phyloP scores from a whole-genome alignment of 2,888 invertebrate genomes.

The Volucella bombylans region DNA sequence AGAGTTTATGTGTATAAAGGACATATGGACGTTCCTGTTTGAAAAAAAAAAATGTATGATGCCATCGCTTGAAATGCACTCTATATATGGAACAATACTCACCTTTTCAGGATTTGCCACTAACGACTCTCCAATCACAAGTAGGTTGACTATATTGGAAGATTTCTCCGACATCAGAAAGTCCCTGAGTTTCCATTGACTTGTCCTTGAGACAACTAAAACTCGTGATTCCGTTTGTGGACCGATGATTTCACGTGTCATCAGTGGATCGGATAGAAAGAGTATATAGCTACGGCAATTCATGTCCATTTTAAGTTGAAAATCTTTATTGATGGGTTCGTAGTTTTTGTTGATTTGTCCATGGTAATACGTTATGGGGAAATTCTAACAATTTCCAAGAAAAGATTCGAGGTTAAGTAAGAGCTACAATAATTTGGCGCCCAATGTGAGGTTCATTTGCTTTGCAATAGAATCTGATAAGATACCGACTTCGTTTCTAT shows the following conservation, averaged over 20 bases:
- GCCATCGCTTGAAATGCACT: not conserved
- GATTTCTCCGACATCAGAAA: conserved; percentile 86
- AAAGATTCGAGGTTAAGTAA: not conserved
- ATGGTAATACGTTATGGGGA: conserved; percentile 85
- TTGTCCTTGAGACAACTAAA: conserved; percentile 87
- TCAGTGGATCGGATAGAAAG: conserved; percentile 86
- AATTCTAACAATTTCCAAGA: conserved; percentile 74
- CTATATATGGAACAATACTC: conserved; percentile 63
- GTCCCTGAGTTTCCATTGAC: conserved; percentile 89
- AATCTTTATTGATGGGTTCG: conserved; percentile 81
- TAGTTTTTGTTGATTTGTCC: conserved; percentile 85
- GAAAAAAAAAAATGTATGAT: conserved; percentile 7
- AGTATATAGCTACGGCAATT: conserved; percentile 87
- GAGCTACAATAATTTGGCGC: too few species aligned
- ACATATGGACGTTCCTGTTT: conserved; percentile 88
- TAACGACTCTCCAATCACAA: conserved; percentile 87
- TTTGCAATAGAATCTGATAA: too few species aligned
- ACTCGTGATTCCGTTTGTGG: conserved; percentile 86
- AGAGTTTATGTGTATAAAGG: conserved; percentile 89
- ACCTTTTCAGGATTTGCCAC: conserved; percentile 83
- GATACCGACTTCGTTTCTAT: too few species aligned
- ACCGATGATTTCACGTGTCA: conserved; percentile 84
- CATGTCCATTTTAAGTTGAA: conserved; percentile 80
- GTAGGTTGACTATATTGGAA: conserved; percentile 87
- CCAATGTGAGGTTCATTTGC: too few species aligned